Evolutionary conservation across 2,888 invertebrate species (phyloP).

Genomic region (Neuroscelio doddi): DNA sequence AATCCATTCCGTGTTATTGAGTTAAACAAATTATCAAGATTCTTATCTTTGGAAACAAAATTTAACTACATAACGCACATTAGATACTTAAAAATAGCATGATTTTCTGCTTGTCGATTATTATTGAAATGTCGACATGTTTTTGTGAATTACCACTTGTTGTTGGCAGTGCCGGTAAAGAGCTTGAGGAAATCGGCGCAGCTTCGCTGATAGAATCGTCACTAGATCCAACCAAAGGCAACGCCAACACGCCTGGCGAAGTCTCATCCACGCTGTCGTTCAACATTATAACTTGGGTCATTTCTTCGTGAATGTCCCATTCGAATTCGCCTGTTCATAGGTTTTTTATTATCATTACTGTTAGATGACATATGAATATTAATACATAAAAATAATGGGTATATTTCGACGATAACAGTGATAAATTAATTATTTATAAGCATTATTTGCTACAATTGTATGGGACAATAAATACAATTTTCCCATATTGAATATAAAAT

Average conservation of each 20-base stretch:
- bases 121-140: background rate
- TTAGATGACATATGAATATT: too few relatives aligned
- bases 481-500: too few relatives aligned
- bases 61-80: too few relatives aligned
- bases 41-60: background rate
- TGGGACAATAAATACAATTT: too few relatives aligned
- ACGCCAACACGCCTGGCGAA: slow-evolving; percentile 56
- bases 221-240: slow-evolving; percentile 51
- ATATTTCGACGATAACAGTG: too few relatives aligned
- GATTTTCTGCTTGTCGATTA: background rate
- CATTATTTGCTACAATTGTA: too few relatives aligned
- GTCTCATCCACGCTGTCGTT: slow-evolving; percentile 61
- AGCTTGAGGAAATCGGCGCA: slow-evolving; percentile 26
- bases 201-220: slow-evolving; percentile 54
- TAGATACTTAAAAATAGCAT: too few relatives aligned
- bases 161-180: slow-evolving; percentile 61
- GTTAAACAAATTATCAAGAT: slow-evolving; percentile 8
- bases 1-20: slow-evolving; percentile 1
- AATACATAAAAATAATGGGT: too few relatives aligned
- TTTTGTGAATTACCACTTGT: slow-evolving; percentile 50
- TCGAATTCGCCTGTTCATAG: slow-evolving; percentile 78
- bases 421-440: too few relatives aligned
- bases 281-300: slow-evolving; percentile 71
- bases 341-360: slow-evolving; percentile 10
- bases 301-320: slow-evolving; percentile 80